Base-by-base conservation (phyloP, 2,113 vertebrate genomes). In the Catharus fuscescens region DNA sequence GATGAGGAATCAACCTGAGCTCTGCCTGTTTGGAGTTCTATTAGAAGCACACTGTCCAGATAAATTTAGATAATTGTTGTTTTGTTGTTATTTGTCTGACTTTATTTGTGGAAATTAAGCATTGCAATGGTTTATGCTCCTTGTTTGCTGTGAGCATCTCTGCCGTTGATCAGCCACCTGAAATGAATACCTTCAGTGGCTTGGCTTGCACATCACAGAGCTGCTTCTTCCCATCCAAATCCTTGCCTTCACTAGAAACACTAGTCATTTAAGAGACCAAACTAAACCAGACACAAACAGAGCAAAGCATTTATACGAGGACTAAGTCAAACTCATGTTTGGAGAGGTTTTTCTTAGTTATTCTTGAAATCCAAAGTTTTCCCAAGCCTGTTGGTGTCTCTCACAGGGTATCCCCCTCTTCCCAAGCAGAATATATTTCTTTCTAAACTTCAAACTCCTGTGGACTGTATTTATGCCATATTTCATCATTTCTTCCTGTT, bases 181-280 rank as follows among this genome's bases (percentile, higher is more conserved):
- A 50, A 74, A 36, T 1, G 54, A 72, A 59, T 44, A 23, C 13
- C 2, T 5, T 0, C 5, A 71, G 24, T 1, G 0, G 31, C 56
- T 19, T 38, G 36, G n/a, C 31, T 78, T 53, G 59, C 60, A 65
- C 2, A 1, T 20, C 54, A 47, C 1, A 4, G 7, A 64, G 48
- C 62, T 64, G 44, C 23, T 40, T 48, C 59, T 45, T 65, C n/a
- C 34, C 45, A 29, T 16, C 65, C 79, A 66, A 62, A 78, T 26
- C 52, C 65, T 25, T 5, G 4, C 18, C 34, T 61, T 77, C 76
- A 20, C 40, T 29, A 61, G 40, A 47, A 92, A 44, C 57, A 76
- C n/a, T n/a, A 9, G 28, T 31, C 45, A 14, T 77, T 91, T 57
- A 36, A 61, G 74, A 86, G 60, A 53, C 62, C 80, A 70, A 48